A percentile compares a stretch with the other conserved stretches of the same genome.
phyloP scores from a whole-genome alignment of 1,140 invertebrate genomes.

The Drosophila sucinea region DNA sequence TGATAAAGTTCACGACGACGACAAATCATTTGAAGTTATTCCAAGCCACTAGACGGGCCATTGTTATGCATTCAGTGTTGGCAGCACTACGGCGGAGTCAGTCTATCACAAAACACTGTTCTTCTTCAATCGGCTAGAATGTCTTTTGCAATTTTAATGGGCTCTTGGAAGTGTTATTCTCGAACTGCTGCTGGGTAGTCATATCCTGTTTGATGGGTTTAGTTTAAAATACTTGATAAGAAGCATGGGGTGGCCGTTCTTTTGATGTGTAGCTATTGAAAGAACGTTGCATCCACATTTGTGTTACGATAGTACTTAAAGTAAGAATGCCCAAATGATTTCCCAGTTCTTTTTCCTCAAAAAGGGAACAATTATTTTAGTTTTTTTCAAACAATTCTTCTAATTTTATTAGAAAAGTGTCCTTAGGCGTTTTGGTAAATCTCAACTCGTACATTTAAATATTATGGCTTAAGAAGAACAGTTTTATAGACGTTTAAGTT shows the following conservation, averaged over 20 bases:
- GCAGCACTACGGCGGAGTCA: conserved; percentile 12
- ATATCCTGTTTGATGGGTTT: conserved; percentile 34
- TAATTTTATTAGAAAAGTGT: no score
- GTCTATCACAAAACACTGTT: conserved; percentile 36
- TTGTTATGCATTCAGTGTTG: conserved; percentile 45
- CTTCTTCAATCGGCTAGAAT: conserved; percentile 17
- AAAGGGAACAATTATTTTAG: no score
- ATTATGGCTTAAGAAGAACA: no score
- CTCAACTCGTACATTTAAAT: no score
- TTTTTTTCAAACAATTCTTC: no score
- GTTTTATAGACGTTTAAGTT: no score
- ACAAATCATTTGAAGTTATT: conserved; percentile 17
- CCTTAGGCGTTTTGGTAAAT: no score
- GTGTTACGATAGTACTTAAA: no score
- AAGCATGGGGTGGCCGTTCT: not conserved
- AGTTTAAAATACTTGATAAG: not conserved
- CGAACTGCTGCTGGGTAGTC: not conserved
- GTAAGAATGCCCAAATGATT: no score
- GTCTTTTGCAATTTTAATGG: conserved; percentile 49
- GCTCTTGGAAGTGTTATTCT: conserved; percentile 20
- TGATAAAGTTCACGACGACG: conserved; percentile 38
- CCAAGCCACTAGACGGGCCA: conserved; percentile 10
- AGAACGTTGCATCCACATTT: no score
- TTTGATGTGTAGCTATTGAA: no score
- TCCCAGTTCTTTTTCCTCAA: no score